Percentiles rank a stretch among this genome's conserved stretches.
Conservation (phyloP, 2,797 vertebrate species). For the Squalus acanthias region DNA sequence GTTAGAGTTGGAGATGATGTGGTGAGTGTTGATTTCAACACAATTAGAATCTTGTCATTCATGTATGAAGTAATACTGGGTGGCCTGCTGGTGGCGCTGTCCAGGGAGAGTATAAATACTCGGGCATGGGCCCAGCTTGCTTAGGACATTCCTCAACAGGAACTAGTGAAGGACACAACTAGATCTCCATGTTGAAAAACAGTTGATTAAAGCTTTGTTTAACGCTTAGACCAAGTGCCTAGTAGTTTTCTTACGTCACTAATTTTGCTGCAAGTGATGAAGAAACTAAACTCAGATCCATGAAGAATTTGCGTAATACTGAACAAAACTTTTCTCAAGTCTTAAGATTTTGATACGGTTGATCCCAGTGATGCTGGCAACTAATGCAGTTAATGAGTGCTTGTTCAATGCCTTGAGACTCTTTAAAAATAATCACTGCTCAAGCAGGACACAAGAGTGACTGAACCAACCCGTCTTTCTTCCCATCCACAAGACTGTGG, state of each 20-base stretch:
- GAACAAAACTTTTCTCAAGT: background rate
- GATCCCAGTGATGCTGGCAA: background rate
- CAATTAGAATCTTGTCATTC: background rate
- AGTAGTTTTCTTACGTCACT: background rate
- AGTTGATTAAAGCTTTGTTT: too few relatives aligned
- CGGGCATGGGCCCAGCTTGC: too few relatives aligned
- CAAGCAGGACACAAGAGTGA: background rate
- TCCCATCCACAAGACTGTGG: background rate
- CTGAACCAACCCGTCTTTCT: background rate
- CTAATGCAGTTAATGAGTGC: background rate
- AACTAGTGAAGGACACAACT: too few relatives aligned
- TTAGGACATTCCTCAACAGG: too few relatives aligned
- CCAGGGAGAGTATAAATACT: too few relatives aligned
- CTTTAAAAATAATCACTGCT: background rate
- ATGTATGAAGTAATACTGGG: too few relatives aligned
- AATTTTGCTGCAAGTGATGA: background rate
- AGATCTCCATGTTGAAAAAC: too few relatives aligned
- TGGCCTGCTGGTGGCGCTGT: too few relatives aligned
- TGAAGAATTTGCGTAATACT: background rate
- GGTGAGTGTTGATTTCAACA: background rate
- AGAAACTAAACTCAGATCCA: background rate
- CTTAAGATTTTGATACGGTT: background rate
- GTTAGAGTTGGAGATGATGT: background rate
- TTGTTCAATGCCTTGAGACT: background rate
- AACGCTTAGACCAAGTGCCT: too few relatives aligned